Conservation (phyloP, 2,113 vertebrate genomes). For the Stigmatopora argus region DNA sequence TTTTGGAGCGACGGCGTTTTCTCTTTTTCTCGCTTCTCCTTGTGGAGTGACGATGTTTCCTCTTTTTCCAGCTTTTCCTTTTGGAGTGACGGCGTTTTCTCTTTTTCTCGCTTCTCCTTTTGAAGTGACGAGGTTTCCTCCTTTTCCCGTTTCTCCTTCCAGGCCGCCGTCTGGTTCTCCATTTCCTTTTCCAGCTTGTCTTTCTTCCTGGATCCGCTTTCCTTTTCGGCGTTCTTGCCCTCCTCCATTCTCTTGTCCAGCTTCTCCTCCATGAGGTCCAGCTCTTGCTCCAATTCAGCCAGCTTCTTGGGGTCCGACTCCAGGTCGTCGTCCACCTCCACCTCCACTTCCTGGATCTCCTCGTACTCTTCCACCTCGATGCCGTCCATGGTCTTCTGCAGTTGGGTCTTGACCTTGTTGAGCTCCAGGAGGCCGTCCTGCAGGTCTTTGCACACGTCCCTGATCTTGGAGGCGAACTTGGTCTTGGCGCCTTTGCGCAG, state of each 20-base stretch:
- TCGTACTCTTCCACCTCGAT: slow-evolving; percentile 67
- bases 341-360: slow-evolving; percentile 58
- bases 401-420: slow-evolving; percentile 62
- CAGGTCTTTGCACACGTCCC: slow-evolving; percentile 59
- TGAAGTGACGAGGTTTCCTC: not conserved
- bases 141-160: slow-evolving; percentile 18
- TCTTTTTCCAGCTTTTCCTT: slow-evolving; percentile 13
- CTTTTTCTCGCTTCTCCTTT: not conserved
- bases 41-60: not conserved
- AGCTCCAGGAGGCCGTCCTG: slow-evolving; percentile 61
- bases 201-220: slow-evolving; percentile 8
- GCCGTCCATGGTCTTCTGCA: slow-evolving; percentile 71
- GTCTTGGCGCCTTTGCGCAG: slow-evolving; percentile 68
- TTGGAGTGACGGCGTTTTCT: too few species aligned
- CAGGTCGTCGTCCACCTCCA: slow-evolving; percentile 44
- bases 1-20: not conserved
- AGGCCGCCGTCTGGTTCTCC: slow-evolving; percentile 28
- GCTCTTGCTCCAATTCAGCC: slow-evolving; percentile 61
- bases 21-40: slow-evolving; percentile 15
- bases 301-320: slow-evolving; percentile 57
- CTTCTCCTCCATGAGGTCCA: slow-evolving; percentile 65
- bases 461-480: slow-evolving; percentile 66
- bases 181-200: slow-evolving; percentile 40
- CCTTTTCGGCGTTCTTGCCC: slow-evolving; percentile 10
- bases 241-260: slow-evolving; percentile 50